These are phyloP conservation scores for Metopolophium dirhodum DNA, from an alignment of 1,140 invertebrate genomes.

Conservation along the genomic window DNA sequence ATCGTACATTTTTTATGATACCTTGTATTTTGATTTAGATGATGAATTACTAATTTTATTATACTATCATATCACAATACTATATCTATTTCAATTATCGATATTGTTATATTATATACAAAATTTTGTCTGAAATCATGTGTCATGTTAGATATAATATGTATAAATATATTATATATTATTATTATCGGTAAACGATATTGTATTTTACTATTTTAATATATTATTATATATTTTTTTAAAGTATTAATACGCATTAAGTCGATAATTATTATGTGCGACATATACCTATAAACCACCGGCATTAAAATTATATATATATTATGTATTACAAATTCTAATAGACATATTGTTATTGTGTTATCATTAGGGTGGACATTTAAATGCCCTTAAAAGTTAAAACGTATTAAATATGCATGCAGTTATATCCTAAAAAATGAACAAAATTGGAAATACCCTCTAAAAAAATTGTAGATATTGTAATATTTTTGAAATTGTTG, in stretches of 20 bases:
- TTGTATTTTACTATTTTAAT: conserved; percentile 7
- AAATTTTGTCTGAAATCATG: background rate
- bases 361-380: too few relatives aligned
- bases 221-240: background rate
- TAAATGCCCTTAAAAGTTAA: too few relatives aligned
- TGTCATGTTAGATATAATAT: background rate
- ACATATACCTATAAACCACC: background rate
- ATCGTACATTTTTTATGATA: background rate
- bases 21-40: background rate
- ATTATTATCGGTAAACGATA: background rate
- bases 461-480: too few relatives aligned
- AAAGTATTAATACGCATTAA: background rate
- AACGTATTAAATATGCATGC: too few relatives aligned
- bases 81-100: background rate
- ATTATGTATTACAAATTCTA: background rate
- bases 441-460: too few relatives aligned
- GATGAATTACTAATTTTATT: too few relatives aligned
- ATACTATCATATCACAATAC: background rate
- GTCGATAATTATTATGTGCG: background rate
- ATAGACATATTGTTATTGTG: too few relatives aligned
- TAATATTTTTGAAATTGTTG: too few relatives aligned
- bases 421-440: too few relatives aligned
- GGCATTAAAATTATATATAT: background rate
- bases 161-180: background rate
- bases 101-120: background rate